Percentiles rank a stretch among this genome's conserved stretches.
Conservation (phyloP, 2,888 invertebrate species). For the Lobophora halterata region DNA sequence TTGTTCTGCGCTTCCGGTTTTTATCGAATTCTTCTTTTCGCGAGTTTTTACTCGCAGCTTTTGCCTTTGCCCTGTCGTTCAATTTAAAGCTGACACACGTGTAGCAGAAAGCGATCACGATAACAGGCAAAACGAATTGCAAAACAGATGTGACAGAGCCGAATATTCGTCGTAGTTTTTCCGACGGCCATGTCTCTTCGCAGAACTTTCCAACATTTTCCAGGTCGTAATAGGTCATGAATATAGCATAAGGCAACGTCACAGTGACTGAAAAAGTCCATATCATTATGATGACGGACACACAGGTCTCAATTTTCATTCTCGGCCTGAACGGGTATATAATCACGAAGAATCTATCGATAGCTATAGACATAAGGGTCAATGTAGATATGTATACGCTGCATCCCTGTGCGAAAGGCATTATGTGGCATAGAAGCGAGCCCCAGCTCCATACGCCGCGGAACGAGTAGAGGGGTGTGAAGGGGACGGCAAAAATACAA, state of each 20-base stretch:
- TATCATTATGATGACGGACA: constrained; percentile 91
- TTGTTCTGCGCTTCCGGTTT: constrained; percentile 93
- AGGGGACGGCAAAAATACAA: constrained; percentile 96
- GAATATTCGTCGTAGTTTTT: constrained; percentile 88
- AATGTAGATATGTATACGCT: constrained; percentile 98
- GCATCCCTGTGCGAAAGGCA: constrained; percentile 96
- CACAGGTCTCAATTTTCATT: constrained; percentile 93
- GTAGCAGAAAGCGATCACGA: constrained; percentile 97
- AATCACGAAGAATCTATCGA: constrained; percentile 98
- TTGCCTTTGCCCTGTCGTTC: constrained; percentile 90
- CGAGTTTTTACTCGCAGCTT: constrained; percentile 92
- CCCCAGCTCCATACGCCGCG: constrained; percentile 97
- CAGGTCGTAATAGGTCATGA: constrained; percentile 84
- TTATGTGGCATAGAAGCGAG: constrained; percentile 92
- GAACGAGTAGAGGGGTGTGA: constrained; percentile 97
- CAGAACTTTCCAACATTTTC: constrained; percentile 81
- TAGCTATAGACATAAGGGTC: constrained; percentile 97
- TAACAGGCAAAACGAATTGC: constrained; percentile 97
- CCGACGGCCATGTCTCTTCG: constrained; percentile 95
- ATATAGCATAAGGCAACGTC: constrained; percentile 95
- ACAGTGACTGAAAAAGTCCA: constrained; percentile 94
- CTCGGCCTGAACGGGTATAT: constrained; percentile 96
- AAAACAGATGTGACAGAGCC: constrained; percentile 93
- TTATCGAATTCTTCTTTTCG: constrained; percentile 94
- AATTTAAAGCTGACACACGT: constrained; percentile 94